Evolutionary conservation across 37 sponge, comb jelly and placozoan genomes (phyloP).

Genomic region (Ianthella basta): DNA sequence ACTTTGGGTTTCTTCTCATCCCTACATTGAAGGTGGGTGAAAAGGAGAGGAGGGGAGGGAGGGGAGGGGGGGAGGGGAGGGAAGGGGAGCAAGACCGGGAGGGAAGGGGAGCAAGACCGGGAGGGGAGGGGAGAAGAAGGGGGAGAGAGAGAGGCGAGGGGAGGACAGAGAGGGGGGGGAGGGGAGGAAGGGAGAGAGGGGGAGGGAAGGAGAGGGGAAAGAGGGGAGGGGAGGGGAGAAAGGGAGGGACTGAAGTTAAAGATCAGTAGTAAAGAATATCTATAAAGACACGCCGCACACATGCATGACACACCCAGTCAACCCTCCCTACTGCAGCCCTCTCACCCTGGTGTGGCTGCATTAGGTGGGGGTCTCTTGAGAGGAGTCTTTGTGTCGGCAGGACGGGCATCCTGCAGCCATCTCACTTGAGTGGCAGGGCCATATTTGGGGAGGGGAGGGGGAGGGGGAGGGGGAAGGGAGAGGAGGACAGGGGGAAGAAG

Average conservation of each 20-base stretch:
- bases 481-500: not conserved
- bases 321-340: no score
- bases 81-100: no score
- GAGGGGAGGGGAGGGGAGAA: not conserved
- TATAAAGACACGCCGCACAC: not conserved
- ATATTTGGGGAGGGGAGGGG: slow-evolving; percentile 53
- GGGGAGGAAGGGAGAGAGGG: not conserved
- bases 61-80: no score
- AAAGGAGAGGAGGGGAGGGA: not conserved
- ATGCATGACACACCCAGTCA: not conserved
- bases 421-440: slow-evolving; percentile 99
- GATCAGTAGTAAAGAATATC: not conserved
- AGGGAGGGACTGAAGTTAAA: not conserved
- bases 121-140: no score
- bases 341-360: slow-evolving; percentile 33
- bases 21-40: not conserved
- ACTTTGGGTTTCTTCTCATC: slow-evolving; percentile 29
- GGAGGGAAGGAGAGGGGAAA: no score
- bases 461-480: not conserved
- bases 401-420: slow-evolving; percentile 95
- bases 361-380: slow-evolving; percentile 11
- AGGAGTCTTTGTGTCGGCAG: slow-evolving; percentile 54
- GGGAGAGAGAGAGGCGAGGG: no score
- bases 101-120: no score
- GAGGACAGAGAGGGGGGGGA: no score